Conservation (phyloP, 2,113 vertebrate species). For the Lampris megalopsis region DNA sequence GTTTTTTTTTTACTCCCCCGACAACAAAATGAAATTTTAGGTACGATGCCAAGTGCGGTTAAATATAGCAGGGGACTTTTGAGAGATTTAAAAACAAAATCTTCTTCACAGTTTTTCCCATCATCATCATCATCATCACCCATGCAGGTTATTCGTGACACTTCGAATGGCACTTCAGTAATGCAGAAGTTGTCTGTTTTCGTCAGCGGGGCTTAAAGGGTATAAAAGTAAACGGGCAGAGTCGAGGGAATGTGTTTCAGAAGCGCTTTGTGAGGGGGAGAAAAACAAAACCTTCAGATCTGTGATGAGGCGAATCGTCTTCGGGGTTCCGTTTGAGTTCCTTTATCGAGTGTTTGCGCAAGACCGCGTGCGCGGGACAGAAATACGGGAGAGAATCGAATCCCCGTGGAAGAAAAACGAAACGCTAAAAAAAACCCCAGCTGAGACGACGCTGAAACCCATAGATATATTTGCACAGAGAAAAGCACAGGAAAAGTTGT, state of each 20-base stretch:
- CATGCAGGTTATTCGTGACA: conserved; percentile 71
- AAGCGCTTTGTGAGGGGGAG: not conserved
- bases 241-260: conserved; percentile 12
- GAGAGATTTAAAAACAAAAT: conserved; percentile 57
- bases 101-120: conserved; percentile 63
- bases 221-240: conserved; percentile 31
- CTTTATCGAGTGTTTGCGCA: conserved; percentile 20
- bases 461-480: conserved; percentile 37
- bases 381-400: conserved; percentile 22
- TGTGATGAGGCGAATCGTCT: conserved; percentile 17
- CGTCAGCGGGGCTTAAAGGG: conserved; percentile 27
- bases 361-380: conserved; percentile 31
- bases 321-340: conserved; percentile 22
- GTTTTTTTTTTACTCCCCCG: conserved; percentile 9
- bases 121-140: conserved; percentile 52
- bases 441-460: conserved; percentile 29
- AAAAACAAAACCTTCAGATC: not conserved
- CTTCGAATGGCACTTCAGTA: conserved; percentile 70
- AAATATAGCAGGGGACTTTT: conserved; percentile 60
- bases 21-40: conserved; percentile 21
- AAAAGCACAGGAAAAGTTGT: conserved; percentile 29
- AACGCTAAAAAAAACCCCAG: conserved; percentile 23
- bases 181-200: conserved; percentile 22
- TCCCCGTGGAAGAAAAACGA: conserved; percentile 9
- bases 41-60: conserved; percentile 29